These are phyloP conservation scores for Charaxes varanes DNA, from an alignment of 1,140 invertebrate genomes.

Conservation along the genomic window DNA sequence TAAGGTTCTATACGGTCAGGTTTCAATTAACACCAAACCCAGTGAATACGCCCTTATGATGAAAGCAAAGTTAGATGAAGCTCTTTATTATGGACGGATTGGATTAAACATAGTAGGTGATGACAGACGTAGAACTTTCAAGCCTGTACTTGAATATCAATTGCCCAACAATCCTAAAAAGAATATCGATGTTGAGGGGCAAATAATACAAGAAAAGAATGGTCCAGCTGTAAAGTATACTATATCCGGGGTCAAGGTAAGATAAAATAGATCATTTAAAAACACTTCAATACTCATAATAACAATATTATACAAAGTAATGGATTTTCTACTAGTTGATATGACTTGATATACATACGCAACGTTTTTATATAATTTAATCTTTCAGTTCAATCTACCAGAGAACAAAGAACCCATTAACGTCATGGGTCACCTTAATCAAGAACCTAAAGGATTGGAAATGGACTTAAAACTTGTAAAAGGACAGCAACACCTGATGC, in stretches of 20 bases:
- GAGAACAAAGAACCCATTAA: neutral
- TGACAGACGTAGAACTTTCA: conserved; percentile 73
- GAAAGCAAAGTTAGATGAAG: conserved; percentile 75
- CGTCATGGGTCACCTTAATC: conserved; percentile 64
- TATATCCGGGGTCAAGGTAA: conserved; percentile 31
- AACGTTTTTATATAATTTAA: neutral
- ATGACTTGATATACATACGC: conserved; percentile 1
- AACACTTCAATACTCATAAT: too few relatives aligned
- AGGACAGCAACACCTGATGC: conserved; percentile 60
- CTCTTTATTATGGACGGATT: conserved; percentile 76
- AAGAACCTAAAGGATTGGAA: conserved; percentile 48
- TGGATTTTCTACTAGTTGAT: neutral
- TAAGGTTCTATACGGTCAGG: conserved; percentile 73
- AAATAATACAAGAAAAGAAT: conserved; percentile 41
- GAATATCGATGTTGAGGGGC: conserved; percentile 46
- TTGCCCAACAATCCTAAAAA: conserved; percentile 73
- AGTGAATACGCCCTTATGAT: conserved; percentile 74
- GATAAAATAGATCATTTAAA: neutral
- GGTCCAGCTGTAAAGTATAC: conserved; percentile 62
- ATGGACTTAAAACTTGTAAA: conserved; percentile 74
- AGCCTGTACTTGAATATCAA: conserved; percentile 81
- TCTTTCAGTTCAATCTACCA: conserved; percentile 2
- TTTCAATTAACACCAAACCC: conserved; percentile 69
- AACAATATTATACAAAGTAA: too few relatives aligned
- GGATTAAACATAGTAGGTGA: conserved; percentile 77